Percentiles rank a stretch among this genome's conserved stretches.
phyloP scores from a whole-genome alignment of 2,797 vertebrate species.

The Sphaeramia orbicularis region DNA sequence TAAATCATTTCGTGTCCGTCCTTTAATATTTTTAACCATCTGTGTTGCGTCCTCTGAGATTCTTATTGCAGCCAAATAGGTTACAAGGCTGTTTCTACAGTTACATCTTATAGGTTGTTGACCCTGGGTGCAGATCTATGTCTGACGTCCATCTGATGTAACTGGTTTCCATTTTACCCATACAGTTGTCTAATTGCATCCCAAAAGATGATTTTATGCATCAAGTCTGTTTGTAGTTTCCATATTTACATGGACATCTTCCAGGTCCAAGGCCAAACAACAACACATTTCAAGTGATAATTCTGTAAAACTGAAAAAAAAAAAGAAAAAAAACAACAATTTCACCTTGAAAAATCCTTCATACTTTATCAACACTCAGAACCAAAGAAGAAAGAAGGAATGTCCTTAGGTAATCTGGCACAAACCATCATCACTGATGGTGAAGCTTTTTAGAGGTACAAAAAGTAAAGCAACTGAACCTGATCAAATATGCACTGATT shows the following conservation, averaged over 20 bases:
- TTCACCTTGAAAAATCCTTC: background rate
- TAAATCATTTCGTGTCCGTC: too few species aligned
- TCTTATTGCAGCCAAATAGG: background rate
- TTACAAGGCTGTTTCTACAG: conserved; percentile 4
- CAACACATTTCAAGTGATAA: background rate
- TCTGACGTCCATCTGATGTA: conserved; percentile 7
- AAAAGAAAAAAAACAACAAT: background rate
- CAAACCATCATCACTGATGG: too few species aligned
- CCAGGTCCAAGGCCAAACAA: background rate
- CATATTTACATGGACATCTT: background rate
- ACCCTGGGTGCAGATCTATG: background rate
- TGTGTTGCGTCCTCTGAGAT: background rate
- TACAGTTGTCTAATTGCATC: conserved; percentile 19
- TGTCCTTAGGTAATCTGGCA: too few species aligned
- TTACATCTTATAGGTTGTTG: conserved; percentile 1
- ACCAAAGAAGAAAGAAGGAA: too few species aligned
- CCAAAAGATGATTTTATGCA: background rate
- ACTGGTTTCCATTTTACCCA: conserved; percentile 3
- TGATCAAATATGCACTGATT: too few species aligned
- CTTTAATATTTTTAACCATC: background rate
- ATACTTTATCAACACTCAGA: too few species aligned
- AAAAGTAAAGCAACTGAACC: too few species aligned
- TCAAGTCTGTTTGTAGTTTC: background rate
- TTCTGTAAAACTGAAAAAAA: background rate
- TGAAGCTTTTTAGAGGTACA: too few species aligned